These are phyloP conservation scores for Aurelia aurita complex sp. Pacific DNA, from an alignment of 30 jellyfish, hydroid and myxozoan genomes.

Conservation along the genomic window DNA sequence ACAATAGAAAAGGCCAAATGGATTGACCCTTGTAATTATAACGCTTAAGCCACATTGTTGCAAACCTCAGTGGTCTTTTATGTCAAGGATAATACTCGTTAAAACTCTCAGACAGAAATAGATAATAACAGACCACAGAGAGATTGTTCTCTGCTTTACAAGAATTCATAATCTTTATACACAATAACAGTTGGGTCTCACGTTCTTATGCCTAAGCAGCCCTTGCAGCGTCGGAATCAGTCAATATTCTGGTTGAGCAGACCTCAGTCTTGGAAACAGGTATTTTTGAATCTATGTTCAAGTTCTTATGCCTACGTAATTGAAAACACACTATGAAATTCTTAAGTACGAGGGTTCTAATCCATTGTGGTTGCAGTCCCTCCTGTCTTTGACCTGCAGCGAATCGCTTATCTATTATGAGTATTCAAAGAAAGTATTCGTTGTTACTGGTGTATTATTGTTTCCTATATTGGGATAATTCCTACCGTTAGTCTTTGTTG, in stretches of 20 bases:
- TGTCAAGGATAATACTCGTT: constrained; percentile 65
- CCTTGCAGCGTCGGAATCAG: constrained; percentile 2
- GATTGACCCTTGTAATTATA: constrained; percentile 77
- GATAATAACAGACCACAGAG: constrained; percentile 73
- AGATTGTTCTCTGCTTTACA: constrained; percentile 46
- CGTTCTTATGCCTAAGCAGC: not conserved
- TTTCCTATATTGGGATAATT: too few species aligned
- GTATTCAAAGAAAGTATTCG: too few species aligned
- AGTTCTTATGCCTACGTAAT: too few species aligned
- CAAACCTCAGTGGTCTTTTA: constrained; percentile 69
- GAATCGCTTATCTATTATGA: too few species aligned
- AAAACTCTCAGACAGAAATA: constrained; percentile 81
- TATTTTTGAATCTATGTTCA: not conserved
- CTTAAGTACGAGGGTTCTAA: too few species aligned
- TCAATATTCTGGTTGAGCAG: not conserved
- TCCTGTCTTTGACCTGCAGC: too few species aligned
- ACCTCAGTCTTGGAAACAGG: not conserved
- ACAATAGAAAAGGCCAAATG: constrained; percentile 73
- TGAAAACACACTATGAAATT: too few species aligned
- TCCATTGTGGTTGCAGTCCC: too few species aligned
- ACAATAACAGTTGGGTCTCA: constrained; percentile 28
- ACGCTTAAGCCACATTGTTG: constrained; percentile 66
- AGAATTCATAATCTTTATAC: constrained; percentile 32
- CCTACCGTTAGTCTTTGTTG: too few species aligned
- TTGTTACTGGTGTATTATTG: too few species aligned